Evolutionary conservation across 2,113 vertebrate species (phyloP).

Genomic region (Talpa occidentalis): DNA sequence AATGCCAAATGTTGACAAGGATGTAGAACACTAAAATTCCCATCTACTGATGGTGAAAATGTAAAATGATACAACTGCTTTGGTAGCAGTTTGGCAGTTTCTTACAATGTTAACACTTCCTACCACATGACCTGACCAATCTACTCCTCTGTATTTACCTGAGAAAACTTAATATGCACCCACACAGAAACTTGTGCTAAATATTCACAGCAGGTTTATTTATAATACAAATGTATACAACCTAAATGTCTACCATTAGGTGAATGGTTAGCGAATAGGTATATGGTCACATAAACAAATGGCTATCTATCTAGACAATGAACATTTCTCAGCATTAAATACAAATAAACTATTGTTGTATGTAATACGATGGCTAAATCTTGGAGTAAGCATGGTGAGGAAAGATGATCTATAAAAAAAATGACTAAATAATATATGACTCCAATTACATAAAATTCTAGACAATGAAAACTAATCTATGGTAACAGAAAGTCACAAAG

Average conservation of each 20-base stretch:
- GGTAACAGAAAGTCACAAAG: not conserved
- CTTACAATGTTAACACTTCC: not conserved
- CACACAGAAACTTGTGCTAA: too few relatives aligned
- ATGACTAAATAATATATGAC: not conserved
- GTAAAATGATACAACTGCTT: not conserved
- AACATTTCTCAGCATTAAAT: not conserved
- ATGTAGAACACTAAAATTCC: not conserved
- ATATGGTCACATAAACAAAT: too few relatives aligned
- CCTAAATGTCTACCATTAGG: not conserved
- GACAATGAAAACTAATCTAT: not conserved
- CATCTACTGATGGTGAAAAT: too few relatives aligned
- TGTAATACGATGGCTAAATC: not conserved
- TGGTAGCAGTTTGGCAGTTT: not conserved
- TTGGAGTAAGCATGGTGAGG: not conserved
- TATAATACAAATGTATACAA: not conserved
- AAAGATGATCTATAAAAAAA: not conserved
- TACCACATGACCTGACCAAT: too few relatives aligned
- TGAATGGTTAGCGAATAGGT: not conserved
- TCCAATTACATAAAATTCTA: not conserved
- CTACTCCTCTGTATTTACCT: too few relatives aligned
- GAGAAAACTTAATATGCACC: too few relatives aligned
- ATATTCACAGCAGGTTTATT: not conserved
- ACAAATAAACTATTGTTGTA: not conserved
- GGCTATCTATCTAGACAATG: not conserved
- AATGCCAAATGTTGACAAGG: not conserved